Conservation (phyloP, 2,888 invertebrate genomes). For the Eristalis arbustorum region DNA sequence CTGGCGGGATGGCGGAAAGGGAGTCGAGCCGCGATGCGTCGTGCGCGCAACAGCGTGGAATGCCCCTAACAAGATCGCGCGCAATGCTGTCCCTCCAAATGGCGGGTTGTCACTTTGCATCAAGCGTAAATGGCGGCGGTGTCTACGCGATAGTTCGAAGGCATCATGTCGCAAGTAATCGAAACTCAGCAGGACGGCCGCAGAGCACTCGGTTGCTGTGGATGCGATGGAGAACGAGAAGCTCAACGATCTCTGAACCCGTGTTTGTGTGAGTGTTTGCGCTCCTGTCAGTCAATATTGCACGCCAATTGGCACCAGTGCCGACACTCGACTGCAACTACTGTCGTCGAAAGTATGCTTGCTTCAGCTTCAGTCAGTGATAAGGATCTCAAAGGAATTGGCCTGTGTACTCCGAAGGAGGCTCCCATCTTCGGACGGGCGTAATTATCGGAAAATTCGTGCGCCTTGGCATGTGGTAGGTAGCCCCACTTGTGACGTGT, state of each 20-base stretch:
- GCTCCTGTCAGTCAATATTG: constrained; percentile 63
- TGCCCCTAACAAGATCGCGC: constrained; percentile 68
- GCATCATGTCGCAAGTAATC: constrained; percentile 66
- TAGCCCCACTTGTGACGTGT: constrained; percentile 14
- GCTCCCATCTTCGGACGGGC: constrained; percentile 36
- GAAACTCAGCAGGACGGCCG: constrained; percentile 60
- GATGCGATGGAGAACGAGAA: neutral
- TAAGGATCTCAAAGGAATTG: constrained; percentile 47
- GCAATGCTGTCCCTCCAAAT: constrained; percentile 63
- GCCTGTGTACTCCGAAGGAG: constrained; percentile 17
- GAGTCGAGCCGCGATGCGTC: constrained; percentile 41
- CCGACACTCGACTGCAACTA: neutral
- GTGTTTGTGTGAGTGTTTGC: constrained; percentile 9
- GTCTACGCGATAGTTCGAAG: constrained; percentile 58
- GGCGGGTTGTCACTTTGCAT: constrained; percentile 65
- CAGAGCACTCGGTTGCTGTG: neutral
- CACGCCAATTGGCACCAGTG: constrained; percentile 40
- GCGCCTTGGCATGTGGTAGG: constrained; percentile 2
- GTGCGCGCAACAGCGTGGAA: constrained; percentile 66
- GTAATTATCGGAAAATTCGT: neutral
- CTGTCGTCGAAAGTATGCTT: constrained; percentile 12
- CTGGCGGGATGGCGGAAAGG: neutral
- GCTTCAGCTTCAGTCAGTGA: neutral
- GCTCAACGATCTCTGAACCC: constrained; percentile 1
- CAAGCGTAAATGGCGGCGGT: constrained; percentile 66